These are phyloP conservation scores for Phrynocephalus forsythii DNA, from an alignment of 2,797 vertebrate species.

Conservation along the genomic window DNA sequence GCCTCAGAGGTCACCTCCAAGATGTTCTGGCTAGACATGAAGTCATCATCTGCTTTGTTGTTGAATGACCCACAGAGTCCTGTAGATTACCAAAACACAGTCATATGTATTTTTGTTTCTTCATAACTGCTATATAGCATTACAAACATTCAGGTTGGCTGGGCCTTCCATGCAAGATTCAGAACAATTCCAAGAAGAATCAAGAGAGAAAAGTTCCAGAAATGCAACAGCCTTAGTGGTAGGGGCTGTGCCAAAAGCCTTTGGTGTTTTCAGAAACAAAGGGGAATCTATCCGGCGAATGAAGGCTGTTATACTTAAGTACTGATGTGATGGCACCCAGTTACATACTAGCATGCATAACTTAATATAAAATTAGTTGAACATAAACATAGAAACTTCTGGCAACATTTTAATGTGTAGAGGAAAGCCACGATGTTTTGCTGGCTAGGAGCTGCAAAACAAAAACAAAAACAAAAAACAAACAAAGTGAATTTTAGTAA, in stretches of 20 bases:
- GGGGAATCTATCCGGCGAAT: neutral
- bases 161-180: neutral
- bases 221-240: neutral
- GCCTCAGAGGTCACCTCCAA: slow-evolving; percentile 76
- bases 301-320: neutral
- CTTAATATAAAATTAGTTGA: neutral
- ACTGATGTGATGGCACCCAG: neutral
- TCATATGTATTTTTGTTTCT: neutral
- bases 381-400: neutral
- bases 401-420: neutral
- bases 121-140: neutral
- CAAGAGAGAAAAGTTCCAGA: neutral
- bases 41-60: slow-evolving; percentile 82
- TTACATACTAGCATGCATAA: neutral
- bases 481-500: too few species aligned
- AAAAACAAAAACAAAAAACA: too few species aligned
- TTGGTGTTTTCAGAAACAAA: neutral
- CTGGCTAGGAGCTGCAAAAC: too few species aligned
- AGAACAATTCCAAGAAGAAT: neutral
- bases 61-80: slow-evolving; percentile 87
- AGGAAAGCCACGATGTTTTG: too few species aligned
- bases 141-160: neutral
- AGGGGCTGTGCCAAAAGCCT: neutral
- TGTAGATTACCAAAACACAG: slow-evolving; percentile 46
- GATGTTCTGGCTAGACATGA: slow-evolving; percentile 82